Evolutionary conservation across 2,113 vertebrate species (phyloP).

Genomic region (Tichodroma muraria): DNA sequence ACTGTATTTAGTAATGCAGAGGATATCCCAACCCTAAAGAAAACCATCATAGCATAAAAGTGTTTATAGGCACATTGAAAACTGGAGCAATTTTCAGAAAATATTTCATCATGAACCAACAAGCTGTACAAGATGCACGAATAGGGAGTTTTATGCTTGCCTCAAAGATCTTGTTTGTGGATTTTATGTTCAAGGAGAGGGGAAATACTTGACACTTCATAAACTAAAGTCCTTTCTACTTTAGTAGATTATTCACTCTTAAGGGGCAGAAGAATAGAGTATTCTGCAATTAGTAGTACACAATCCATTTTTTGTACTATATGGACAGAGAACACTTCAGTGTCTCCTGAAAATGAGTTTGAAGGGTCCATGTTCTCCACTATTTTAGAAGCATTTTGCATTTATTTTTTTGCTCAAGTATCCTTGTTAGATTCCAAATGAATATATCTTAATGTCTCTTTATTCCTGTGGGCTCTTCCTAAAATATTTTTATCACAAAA

Average conservation of each 20-base stretch:
- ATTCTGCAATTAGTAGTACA: not conserved
- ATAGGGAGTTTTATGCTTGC: not conserved
- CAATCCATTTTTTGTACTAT: accelerated
- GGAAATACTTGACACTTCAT: not conserved
- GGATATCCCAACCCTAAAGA: not conserved
- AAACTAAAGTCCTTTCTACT: not conserved
- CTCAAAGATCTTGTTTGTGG: not conserved
- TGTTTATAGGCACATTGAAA: not conserved
- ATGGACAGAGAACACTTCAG: not conserved
- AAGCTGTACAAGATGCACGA: not conserved
- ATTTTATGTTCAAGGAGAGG: not conserved
- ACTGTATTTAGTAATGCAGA: not conserved
- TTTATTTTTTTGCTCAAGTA: not conserved
- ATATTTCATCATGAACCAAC: not conserved
- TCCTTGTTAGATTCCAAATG: not conserved
- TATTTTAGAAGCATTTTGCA: not conserved
- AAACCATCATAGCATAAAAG: not conserved
- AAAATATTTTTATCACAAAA: not conserved
- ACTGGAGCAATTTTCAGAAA: not conserved
- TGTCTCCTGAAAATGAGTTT: not conserved
- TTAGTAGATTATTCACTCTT: not conserved
- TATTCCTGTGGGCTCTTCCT: not conserved
- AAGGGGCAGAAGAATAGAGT: not conserved
- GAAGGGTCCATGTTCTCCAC: not conserved
- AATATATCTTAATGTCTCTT: not conserved